Percentiles rank a stretch among this genome's conserved stretches.
Evolutionary conservation across 1,140 invertebrate species (phyloP).

Genomic region (Conus ventricosus): DNA sequence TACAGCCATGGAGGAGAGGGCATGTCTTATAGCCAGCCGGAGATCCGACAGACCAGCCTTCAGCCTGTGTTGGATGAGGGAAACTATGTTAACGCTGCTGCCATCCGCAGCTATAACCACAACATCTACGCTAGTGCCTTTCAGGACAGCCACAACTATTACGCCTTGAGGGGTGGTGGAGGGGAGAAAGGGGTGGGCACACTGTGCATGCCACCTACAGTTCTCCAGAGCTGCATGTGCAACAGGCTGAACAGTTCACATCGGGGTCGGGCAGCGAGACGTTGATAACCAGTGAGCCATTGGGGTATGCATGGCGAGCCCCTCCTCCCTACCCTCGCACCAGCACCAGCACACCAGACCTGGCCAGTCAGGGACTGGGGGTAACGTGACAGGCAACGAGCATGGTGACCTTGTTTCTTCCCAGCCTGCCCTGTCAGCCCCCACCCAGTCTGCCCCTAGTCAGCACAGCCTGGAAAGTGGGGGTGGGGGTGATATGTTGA

Average conservation of each 20-base stretch:
- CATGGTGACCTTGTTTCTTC: slow-evolving; percentile 81
- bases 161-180: slow-evolving; percentile 43
- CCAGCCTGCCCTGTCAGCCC: slow-evolving; percentile 55
- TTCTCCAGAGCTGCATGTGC: slow-evolving; percentile 76
- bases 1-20: slow-evolving; percentile 57
- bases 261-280: slow-evolving; percentile 39
- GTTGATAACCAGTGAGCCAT: slow-evolving; percentile 17
- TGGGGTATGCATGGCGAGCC: slow-evolving; percentile 84
- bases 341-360: slow-evolving; percentile 87
- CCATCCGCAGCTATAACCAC: slow-evolving; percentile 59
- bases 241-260: slow-evolving; percentile 57
- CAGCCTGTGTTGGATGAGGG: slow-evolving; percentile 46
- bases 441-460: slow-evolving; percentile 46
- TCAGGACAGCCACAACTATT: slow-evolving; percentile 55
- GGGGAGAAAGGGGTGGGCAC: slow-evolving; percentile 52
- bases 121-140: slow-evolving; percentile 63
- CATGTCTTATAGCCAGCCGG: slow-evolving; percentile 66
- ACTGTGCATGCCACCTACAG: slow-evolving; percentile 73
- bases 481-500: background rate
- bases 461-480: slow-evolving; percentile 65
- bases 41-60: slow-evolving; percentile 51
- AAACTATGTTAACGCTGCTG: slow-evolving; percentile 57
- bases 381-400: slow-evolving; percentile 33
- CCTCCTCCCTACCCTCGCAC: slow-evolving; percentile 86
- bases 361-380: slow-evolving; percentile 77